These are phyloP conservation scores for Otolemur garnettii DNA, from an alignment of 2,113 vertebrate species.

Conservation along the genomic window DNA sequence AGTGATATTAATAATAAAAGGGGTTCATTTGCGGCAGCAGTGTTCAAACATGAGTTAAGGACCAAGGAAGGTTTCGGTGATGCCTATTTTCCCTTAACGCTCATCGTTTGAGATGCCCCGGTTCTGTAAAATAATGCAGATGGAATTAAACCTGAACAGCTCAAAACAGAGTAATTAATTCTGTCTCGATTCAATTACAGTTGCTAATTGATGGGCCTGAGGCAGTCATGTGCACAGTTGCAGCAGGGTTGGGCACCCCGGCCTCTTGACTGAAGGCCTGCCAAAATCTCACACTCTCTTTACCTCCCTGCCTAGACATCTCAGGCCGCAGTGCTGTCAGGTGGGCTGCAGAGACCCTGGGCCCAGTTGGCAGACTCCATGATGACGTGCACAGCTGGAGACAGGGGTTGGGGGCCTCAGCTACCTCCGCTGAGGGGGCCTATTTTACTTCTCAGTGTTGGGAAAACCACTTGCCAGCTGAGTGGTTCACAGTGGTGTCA, in stretches of 20 bases:
- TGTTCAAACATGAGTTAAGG: background rate
- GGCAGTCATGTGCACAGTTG: background rate
- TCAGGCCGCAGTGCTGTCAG: background rate
- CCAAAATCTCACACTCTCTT: background rate
- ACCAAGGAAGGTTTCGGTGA: background rate
- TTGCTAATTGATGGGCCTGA: conserved; percentile 6
- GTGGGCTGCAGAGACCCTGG: background rate
- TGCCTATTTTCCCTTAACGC: background rate
- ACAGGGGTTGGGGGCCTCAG: background rate
- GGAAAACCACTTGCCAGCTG: background rate
- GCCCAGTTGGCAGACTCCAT: background rate
- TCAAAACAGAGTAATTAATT: conserved; percentile 58
- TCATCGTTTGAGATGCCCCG: background rate
- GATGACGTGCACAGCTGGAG: background rate
- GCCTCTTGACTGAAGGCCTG: background rate
- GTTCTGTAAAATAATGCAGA: background rate
- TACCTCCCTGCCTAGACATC: background rate
- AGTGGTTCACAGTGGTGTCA: background rate
- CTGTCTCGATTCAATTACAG: conserved; percentile 39
- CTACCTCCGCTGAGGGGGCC: background rate
- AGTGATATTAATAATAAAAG: background rate
- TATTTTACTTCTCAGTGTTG: background rate
- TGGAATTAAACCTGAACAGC: conserved; percentile 39
- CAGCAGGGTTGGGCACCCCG: background rate
- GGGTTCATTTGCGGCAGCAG: too few species aligned